A percentile compares a stretch with the other conserved stretches of the same genome.
Evolutionary conservation across 2,113 vertebrate species (phyloP).

Genomic region (Cyanoramphus novaezelandiae): DNA sequence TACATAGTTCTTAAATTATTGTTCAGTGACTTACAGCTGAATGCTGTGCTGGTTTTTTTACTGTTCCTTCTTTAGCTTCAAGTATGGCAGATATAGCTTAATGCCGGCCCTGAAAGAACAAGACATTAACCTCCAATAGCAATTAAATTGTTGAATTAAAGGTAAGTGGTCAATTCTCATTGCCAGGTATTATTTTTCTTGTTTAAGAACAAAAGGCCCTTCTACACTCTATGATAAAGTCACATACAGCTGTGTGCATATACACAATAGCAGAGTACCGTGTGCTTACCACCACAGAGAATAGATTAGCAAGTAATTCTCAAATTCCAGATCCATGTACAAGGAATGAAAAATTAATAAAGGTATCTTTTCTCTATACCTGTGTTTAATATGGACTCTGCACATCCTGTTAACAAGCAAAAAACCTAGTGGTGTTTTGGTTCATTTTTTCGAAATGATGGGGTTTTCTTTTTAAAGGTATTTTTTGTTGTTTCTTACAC

Average conservation of each 20-base stretch:
- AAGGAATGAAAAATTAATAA: neutral
- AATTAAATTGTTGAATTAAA: neutral
- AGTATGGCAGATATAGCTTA: neutral
- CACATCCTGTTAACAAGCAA: neutral
- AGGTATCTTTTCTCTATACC: neutral
- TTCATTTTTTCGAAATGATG: fast-evolving
- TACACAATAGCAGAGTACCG: fast-evolving
- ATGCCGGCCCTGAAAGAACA: neutral
- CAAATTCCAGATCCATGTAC: neutral
- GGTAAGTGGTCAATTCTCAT: neutral
- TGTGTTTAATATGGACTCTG: neutral
- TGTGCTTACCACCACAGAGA: neutral
- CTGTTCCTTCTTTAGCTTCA: neutral
- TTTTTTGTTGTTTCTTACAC: neutral
- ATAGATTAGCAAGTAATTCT: neutral
- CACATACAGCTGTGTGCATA: neutral
- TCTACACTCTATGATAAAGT: neutral
- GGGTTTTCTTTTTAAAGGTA: fast-evolving
- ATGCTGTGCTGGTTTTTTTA: neutral
- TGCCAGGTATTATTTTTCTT: neutral
- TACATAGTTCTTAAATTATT: neutral
- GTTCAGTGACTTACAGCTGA: neutral
- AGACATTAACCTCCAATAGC: neutral
- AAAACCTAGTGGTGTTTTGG: fast-evolving
- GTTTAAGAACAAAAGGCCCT: neutral